Percentiles rank a stretch among this genome's conserved stretches.
These are phyloP conservation scores for Tetranychus truncatus DNA, from an alignment of 2,888 invertebrate species.

Conservation along the genomic window DNA sequence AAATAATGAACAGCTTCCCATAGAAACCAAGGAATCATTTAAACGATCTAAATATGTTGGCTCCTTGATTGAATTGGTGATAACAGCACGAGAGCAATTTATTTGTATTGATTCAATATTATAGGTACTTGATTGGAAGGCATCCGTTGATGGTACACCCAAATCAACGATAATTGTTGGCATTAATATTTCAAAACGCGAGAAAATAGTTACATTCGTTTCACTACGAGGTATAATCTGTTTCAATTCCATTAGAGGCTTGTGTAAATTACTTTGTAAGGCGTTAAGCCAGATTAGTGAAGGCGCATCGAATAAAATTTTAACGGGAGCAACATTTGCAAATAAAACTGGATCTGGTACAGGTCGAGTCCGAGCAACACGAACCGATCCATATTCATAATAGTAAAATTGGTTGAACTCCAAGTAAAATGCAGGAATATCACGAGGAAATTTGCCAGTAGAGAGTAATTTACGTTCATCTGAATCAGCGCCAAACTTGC, in stretches of 20 bases:
- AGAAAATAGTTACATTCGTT: constrained; percentile 16
- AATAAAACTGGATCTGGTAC: constrained; percentile 86
- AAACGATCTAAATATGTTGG: constrained; percentile 21
- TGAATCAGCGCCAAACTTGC: background rate
- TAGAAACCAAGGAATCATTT: constrained; percentile 42
- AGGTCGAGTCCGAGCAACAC: constrained; percentile 63
- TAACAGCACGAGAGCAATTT: constrained; percentile 54
- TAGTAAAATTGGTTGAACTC: constrained; percentile 84
- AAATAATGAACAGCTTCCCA: constrained; percentile 23
- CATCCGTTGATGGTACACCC: background rate
- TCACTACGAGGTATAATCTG: constrained; percentile 17
- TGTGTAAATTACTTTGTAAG: constrained; percentile 67
- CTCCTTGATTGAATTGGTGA: constrained; percentile 47
- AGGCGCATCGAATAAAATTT: constrained; percentile 63
- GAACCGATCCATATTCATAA: constrained; percentile 49
- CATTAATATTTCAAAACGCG: constrained; percentile 18
- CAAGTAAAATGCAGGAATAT: constrained; percentile 77
- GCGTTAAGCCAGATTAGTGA: constrained; percentile 86
- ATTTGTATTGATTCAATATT: constrained; percentile 45
- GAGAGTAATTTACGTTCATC: constrained; percentile 16
- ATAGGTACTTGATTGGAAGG: background rate
- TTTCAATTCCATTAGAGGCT: constrained; percentile 38
- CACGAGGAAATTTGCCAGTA: constrained; percentile 58
- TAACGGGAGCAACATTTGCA: constrained; percentile 72
- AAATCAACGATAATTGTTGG: constrained; percentile 17